Evolutionary conservation across 2,797 vertebrate species (phyloP).

Genomic region (Thamnophis elegans): DNA sequence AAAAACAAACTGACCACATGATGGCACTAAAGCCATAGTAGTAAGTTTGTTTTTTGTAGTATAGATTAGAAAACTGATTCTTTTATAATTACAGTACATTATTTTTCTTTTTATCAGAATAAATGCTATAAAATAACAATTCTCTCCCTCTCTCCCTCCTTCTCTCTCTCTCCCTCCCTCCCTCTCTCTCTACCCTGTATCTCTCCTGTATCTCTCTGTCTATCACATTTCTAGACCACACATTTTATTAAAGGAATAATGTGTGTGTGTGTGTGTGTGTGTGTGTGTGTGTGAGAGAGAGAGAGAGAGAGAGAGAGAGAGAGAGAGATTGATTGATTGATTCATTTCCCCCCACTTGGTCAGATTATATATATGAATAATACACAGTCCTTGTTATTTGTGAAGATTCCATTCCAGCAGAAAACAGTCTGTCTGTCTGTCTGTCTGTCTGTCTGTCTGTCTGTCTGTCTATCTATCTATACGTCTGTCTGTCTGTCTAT

Average conservation of each 20-base stretch:
- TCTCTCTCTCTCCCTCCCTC: background rate
- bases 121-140: background rate
- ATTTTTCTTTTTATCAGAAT: background rate
- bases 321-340: too few species aligned
- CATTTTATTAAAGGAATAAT: background rate
- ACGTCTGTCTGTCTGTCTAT: too few species aligned
- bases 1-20: conserved; percentile 25
- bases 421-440: background rate
- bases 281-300: too few species aligned
- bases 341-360: too few species aligned
- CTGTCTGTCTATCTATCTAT: too few species aligned
- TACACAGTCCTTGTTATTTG: background rate
- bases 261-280: too few species aligned
- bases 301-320: too few species aligned
- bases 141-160: too few species aligned
- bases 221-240: background rate
- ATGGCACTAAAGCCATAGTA: conserved; percentile 57
- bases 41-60: background rate
- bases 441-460: too few species aligned
- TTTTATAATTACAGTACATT: background rate
- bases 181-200: too few species aligned
- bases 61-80: background rate
- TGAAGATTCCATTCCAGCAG: background rate
- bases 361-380: background rate
- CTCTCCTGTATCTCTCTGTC: too few species aligned